Conservation (phyloP, 2,113 vertebrate species). For the Podiceps cristatus region DNA sequence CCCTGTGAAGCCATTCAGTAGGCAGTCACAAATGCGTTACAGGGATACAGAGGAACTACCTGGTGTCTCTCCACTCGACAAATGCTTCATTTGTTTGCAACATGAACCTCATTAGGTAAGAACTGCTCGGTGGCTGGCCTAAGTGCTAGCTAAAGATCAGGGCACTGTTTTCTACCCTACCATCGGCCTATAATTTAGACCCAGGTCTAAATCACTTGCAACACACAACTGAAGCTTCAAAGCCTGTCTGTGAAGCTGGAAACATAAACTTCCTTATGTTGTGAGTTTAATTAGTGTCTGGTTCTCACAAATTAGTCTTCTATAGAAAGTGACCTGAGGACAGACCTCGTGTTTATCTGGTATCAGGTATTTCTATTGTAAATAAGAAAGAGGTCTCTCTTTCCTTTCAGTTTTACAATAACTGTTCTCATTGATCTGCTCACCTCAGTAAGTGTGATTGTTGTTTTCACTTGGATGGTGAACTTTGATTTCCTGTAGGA, state of each 20-base stretch:
- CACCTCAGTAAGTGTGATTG: background rate
- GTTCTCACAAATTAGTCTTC: background rate
- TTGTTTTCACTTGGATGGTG: constrained; percentile 4
- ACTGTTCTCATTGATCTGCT: background rate
- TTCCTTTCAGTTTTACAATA: background rate
- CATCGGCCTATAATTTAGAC: background rate
- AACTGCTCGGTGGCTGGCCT: background rate
- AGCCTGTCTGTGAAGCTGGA: background rate
- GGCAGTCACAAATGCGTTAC: background rate
- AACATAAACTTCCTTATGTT: background rate
- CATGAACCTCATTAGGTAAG: background rate
- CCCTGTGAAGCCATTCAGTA: background rate
- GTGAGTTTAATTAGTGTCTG: background rate
- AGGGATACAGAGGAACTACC: background rate
- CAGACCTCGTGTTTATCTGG: background rate
- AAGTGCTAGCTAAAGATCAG: background rate
- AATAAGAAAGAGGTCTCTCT: background rate
- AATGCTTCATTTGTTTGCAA: background rate
- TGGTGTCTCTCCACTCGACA: background rate
- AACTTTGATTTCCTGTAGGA: constrained; percentile 13
- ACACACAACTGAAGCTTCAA: background rate
- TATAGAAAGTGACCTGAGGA: background rate
- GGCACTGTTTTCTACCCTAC: background rate
- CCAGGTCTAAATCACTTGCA: background rate
- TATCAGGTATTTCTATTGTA: background rate